These are phyloP conservation scores for Drosophila niveifrons DNA, from an alignment of 2,888 invertebrate species.

Conservation along the genomic window DNA sequence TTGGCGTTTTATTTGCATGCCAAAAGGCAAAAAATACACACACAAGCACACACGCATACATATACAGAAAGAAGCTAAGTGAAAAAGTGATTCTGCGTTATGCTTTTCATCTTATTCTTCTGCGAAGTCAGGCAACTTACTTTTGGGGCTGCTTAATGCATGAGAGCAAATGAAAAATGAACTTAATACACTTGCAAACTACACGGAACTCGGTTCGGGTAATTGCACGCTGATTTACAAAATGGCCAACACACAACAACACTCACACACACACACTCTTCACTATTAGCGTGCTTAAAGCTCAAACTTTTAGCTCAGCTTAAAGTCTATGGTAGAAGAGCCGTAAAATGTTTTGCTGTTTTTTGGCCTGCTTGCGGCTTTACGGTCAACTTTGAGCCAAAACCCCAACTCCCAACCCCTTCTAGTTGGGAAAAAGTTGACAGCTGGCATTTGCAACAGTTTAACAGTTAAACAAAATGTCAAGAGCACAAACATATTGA, in stretches of 20 bases:
- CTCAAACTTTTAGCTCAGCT: constrained; percentile 49
- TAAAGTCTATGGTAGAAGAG: constrained; percentile 56
- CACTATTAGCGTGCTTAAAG: constrained; percentile 63
- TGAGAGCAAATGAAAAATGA: constrained; percentile 78
- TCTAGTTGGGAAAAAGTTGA: constrained; percentile 58
- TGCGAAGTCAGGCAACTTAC: constrained; percentile 47
- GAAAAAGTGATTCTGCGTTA: constrained; percentile 79
- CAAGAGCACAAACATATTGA: constrained; percentile 74
- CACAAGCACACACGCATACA: constrained; percentile 41
- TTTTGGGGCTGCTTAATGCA: constrained; percentile 65
- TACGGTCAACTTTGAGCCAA: constrained; percentile 41
- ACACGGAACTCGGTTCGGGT: constrained; percentile 63
- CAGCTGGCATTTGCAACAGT: constrained; percentile 76
- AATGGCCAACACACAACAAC: constrained; percentile 50
- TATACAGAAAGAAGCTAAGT: constrained; percentile 62
- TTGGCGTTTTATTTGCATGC: constrained; percentile 75
- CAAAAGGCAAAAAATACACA: constrained; percentile 67
- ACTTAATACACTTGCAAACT: constrained; percentile 76
- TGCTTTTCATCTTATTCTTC: constrained; percentile 33
- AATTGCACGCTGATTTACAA: constrained; percentile 79
- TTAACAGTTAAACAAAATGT: constrained; percentile 73
- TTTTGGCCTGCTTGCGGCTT: constrained; percentile 47
- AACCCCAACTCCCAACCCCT: background rate
- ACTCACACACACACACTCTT: constrained; percentile 11
- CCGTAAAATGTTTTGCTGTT: constrained; percentile 54